These are phyloP conservation scores for Clarias fuscus DNA, from an alignment of 2,797 vertebrate species.

Conservation along the genomic window DNA sequence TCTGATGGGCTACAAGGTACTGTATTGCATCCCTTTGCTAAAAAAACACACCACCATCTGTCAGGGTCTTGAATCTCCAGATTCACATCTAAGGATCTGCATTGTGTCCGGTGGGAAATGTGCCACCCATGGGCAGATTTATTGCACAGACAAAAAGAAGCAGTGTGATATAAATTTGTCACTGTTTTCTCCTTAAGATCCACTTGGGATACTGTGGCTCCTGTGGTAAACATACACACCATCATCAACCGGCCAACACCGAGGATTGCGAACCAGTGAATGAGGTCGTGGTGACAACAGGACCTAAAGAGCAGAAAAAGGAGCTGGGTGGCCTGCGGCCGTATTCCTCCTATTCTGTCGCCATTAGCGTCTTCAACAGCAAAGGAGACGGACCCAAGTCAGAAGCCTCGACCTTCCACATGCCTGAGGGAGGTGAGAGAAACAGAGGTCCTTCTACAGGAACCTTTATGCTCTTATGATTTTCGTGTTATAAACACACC, in stretches of 20 bases:
- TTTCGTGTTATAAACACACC: not conserved
- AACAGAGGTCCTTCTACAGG: not conserved
- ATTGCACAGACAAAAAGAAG: not conserved
- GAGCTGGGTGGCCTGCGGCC: slow-evolving; percentile 76
- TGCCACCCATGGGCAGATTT: not conserved
- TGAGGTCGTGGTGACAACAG: slow-evolving; percentile 60
- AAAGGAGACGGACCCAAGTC: slow-evolving; percentile 79
- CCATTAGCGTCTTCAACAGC: slow-evolving; percentile 79
- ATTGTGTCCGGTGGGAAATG: slow-evolving; percentile 11
- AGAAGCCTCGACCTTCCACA: slow-evolving; percentile 71
- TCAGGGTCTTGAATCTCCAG: not conserved
- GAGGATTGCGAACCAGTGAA: slow-evolving; percentile 55
- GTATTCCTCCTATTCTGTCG: slow-evolving; percentile 77
- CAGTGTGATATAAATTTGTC: not conserved
- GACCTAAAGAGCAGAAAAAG: slow-evolving; percentile 66
- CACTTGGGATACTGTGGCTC: slow-evolving; percentile 65
- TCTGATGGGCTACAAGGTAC: slow-evolving; percentile 86
- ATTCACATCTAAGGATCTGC: not conserved
- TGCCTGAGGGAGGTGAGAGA: slow-evolving; percentile 84
- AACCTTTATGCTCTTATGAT: not conserved
- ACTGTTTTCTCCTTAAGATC: slow-evolving; percentile 63
- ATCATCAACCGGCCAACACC: slow-evolving; percentile 36
- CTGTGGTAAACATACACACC: slow-evolving; percentile 54
- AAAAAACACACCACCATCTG: not conserved
- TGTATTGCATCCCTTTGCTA: slow-evolving; percentile 59